phyloP scores from a whole-genome alignment of 23 tunicate species.

The Ciona savignyi region DNA sequence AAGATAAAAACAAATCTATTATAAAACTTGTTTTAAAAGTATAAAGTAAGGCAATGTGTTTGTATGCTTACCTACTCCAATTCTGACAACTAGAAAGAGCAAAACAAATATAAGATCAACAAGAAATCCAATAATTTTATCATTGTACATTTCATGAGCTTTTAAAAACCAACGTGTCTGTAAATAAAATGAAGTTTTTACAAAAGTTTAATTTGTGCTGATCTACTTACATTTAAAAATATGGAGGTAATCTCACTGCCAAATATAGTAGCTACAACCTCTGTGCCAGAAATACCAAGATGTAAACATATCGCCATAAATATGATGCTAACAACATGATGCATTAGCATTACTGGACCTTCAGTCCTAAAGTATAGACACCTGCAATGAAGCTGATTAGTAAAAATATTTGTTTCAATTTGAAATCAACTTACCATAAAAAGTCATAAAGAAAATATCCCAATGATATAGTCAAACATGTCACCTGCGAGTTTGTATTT shows the following conservation, averaged over 20 bases:
- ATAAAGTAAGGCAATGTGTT: not conserved
- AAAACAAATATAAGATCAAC: conserved; percentile 49
- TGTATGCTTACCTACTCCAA: conserved; percentile 48
- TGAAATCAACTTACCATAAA: conserved; percentile 28
- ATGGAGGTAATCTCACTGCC: conserved; percentile 70
- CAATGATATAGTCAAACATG: conserved; percentile 24
- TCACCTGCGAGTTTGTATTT: conserved; percentile 26
- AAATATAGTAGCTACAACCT: conserved; percentile 61
- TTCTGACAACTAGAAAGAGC: conserved; percentile 39
- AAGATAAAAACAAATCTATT: too few species aligned
- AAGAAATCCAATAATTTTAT: conserved; percentile 20
- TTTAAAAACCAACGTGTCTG: conserved; percentile 71
- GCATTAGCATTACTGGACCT: conserved; percentile 56
- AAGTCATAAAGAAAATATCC: conserved; percentile 79
- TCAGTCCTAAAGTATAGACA: conserved; percentile 64
- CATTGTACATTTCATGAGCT: conserved; percentile 28
- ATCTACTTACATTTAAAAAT: conserved; percentile 53
- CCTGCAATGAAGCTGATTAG: conserved; percentile 16
- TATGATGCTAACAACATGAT: conserved; percentile 59
- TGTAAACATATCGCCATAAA: conserved; percentile 36
- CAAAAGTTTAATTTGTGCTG: not conserved
- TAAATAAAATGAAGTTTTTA: not conserved
- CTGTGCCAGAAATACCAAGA: conserved; percentile 62
- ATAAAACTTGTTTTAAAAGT: too few species aligned
- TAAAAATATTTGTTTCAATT: not conserved